Base-by-base conservation (phyloP, 2,888 invertebrate species). In the Xestia xanthographa region DNA sequence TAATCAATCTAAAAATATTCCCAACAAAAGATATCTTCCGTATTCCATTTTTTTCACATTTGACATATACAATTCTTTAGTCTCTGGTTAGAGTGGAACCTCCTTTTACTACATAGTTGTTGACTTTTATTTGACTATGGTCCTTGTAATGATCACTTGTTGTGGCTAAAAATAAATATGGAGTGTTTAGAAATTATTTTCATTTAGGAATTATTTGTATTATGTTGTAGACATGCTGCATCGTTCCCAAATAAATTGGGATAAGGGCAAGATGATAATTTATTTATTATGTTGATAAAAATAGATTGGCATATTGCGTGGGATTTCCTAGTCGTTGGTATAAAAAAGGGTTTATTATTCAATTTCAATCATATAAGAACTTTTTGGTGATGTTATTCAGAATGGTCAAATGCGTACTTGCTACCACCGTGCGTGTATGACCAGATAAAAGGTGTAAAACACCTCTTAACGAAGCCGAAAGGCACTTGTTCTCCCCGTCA, bases 1-100 rank as follows among this genome's bases (percentile, higher is more conserved):
- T 74, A 75, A 80, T 80, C 73, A 72, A 70, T 77, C 84, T 76
- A 79, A 83, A 83, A 80, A 87, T 85, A 87, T 68, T 56, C 29
- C 43, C 53, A 63, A 86, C 87, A 86, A 86, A 78, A 76, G 72
- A 66, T 26, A 66, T 66, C n/a, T 66, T 14, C n/a, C 56, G 41
- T 67, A 48, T 14, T 50, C 73, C 63, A 65, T 65, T 72, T 77
- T 68, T 69, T 76, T 68, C 68, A 41, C 41, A 67, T 43, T 75
- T 82, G 79, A 79, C 77, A 74, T 82, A 68, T 14, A 68, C 22
- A 81, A 77, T 41, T 83, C 69, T 74, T 79, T 72, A 72, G 66
- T 80, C 71, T 80, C 29, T 80, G 76, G 62, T 69, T 58, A 29
- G 50, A 81, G 82, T 67, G 60, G 63, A 60, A 71, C 67, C 60